Evolutionary conservation across 2,888 invertebrate species (phyloP).

Genomic region (Cartodere bifasciata): DNA sequence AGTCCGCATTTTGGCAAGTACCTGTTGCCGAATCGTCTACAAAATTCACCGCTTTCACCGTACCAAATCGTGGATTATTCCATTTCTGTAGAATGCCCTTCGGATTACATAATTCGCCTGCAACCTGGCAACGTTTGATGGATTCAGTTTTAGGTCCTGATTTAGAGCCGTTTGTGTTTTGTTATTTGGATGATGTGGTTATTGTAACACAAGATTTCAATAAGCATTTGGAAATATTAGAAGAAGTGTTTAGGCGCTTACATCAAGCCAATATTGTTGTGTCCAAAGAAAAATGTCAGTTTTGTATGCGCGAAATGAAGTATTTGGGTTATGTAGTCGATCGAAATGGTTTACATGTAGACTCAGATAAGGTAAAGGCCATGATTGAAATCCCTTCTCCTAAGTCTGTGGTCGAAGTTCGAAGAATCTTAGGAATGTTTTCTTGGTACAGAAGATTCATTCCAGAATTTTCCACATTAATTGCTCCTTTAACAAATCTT

Average conservation of each 20-base stretch:
- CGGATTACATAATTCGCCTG: too few relatives aligned
- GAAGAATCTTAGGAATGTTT: conserved; percentile 4
- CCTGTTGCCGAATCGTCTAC: too few relatives aligned
- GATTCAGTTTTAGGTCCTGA: too few relatives aligned
- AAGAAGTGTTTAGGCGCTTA: conserved; percentile 1
- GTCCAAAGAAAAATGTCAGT: conserved; percentile 10
- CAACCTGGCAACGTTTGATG: too few relatives aligned
- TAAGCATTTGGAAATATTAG: conserved; percentile 6
- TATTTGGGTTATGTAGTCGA: conserved; percentile 12
- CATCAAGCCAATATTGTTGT: conserved; percentile 8
- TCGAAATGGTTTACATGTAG: conserved; percentile 9
- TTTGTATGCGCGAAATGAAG: conserved; percentile 9
- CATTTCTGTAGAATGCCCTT: too few relatives aligned
- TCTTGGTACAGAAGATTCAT: conserved; percentile 13
- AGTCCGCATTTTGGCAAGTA: too few relatives aligned
- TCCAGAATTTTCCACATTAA: conserved; percentile 9
- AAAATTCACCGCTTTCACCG: too few relatives aligned
- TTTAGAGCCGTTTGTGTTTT: too few relatives aligned
- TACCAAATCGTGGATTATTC: too few relatives aligned
- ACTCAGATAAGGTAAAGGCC: conserved; percentile 14
- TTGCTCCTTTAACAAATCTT: conserved; percentile 5
- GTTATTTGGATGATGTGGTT: conserved; percentile 3
- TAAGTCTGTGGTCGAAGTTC: conserved; percentile 4
- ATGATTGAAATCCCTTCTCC: conserved; percentile 14
- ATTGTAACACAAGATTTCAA: conserved; percentile 4